A percentile compares a stretch with the other conserved stretches of the same genome.
These are phyloP conservation scores for Epinotia nisella DNA, from an alignment of 2,888 invertebrate genomes.

Conservation along the genomic window DNA sequence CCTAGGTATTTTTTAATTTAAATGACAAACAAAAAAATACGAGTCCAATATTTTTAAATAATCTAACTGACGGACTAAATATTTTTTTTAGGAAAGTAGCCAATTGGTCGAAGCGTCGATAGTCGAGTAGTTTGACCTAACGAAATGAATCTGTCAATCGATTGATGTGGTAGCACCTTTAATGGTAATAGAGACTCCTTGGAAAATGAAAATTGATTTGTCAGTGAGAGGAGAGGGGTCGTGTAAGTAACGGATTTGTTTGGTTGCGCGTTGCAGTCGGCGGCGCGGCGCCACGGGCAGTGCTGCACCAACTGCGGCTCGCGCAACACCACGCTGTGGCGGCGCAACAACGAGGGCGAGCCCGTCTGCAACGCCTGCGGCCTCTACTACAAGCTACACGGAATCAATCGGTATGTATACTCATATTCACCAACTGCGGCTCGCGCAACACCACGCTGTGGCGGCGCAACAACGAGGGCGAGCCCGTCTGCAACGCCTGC, in stretches of 20 bases:
- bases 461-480: constrained; percentile 98
- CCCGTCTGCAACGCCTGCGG: constrained; percentile 99
- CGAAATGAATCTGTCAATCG: no score
- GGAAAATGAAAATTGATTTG: no score
- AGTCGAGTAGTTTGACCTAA: no score
- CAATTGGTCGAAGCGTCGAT: no score
- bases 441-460: constrained; percentile 99
- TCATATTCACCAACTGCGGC: constrained; percentile 98
- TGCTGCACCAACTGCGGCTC: constrained; percentile 99
- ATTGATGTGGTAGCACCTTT: no score
- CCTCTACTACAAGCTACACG: constrained; percentile 97
- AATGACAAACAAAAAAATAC: no score
- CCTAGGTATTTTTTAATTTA: no score
- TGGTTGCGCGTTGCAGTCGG: constrained; percentile 85
- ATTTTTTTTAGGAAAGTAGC: no score
- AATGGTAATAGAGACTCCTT: no score
- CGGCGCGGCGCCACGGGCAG: constrained; percentile 94
- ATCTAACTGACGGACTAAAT: no score
- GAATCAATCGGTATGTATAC: constrained; percentile 87
- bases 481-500: constrained; percentile 99
- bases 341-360: constrained; percentile 98
- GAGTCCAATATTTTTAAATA: no score
- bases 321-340: constrained; percentile 98
- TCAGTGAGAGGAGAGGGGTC: constrained; percentile 62
- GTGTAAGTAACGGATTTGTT: constrained; percentile 34